Base-by-base conservation (phyloP, 2,888 invertebrate species). In the Ceramica pisi region DNA sequence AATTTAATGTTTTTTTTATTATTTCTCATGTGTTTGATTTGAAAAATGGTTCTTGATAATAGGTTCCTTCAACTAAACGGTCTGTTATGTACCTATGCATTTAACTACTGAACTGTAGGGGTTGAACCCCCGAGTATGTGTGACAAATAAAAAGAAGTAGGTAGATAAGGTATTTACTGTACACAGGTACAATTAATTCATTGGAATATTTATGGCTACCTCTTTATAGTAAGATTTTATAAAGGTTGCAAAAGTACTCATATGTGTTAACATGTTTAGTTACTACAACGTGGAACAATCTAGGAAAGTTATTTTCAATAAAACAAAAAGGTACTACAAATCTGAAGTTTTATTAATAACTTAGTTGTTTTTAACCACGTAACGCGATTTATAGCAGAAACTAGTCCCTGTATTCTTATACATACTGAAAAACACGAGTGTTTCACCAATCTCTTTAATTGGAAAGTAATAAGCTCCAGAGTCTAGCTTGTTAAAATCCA, bases 401-500 rank as follows among this genome's bases (percentile, higher is more conserved):
- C 56, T 56, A 1, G 89, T 89, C 2, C 85, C 87, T 56, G 59
- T 62, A n/a, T 62, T 69, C 5, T 75, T 68, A 48, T 86, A 89
- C 16, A 84, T 60, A 56, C 83, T 80, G 6, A 85, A 62, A 65
- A 85, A 78, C 46, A 87, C 80, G 7, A 86, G 41, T 8, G 81
- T 86, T 59, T 86, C 82, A 7, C 89, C 90, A 44, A 84, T 41
- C 62, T 89, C 86, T 69, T 86, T 86, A 35, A 84, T 65, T 16
- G 90, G 89, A 51, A 82, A 86, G 41, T 87, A 84, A 75, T 84
- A 78, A 1, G 83, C 80, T 3, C 83, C 78, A 38, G 84, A 76
- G 44, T 89, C 87, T 46, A 90, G 72, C n/a, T 81, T 83, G 60
- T 67, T 75, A 1, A 89, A 44, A 70, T 90, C 89, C 16, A 90